These are phyloP conservation scores for Gallinago stenura DNA, from an alignment of 2,797 vertebrate species.

Conservation along the genomic window DNA sequence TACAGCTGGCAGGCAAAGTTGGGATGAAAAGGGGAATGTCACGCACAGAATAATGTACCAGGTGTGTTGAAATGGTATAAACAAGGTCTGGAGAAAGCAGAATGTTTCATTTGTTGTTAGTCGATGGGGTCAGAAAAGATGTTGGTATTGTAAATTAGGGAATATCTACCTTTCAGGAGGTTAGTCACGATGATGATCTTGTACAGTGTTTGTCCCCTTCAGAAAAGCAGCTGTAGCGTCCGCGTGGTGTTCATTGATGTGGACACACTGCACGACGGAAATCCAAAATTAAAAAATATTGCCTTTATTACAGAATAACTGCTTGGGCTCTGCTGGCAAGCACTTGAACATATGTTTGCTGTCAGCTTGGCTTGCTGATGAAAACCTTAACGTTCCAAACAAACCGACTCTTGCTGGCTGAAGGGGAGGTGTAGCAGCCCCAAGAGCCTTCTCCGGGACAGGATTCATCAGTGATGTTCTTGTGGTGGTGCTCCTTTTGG, in stretches of 20 bases:
- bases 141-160: not conserved
- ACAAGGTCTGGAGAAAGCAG: not conserved
- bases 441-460: not conserved
- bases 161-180: not conserved
- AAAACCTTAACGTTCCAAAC: not conserved
- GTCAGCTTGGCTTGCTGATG: constrained; percentile 6
- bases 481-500: not conserved
- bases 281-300: not conserved
- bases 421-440: not conserved
- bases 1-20: rapidly evolving
- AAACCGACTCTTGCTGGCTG: not conserved
- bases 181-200: not conserved
- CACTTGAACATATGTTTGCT: not conserved
- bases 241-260: rapidly evolving
- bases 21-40: not conserved
- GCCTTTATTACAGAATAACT: not conserved
- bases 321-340: not conserved
- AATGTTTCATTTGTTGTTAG: not conserved
- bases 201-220: not conserved
- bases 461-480: not conserved
- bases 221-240: not conserved
- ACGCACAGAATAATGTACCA: rapidly evolving
- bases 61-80: rapidly evolving
- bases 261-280: not conserved
- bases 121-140: not conserved